These are phyloP conservation scores for Hormaphis cornu DNA, from an alignment of 1,140 invertebrate genomes.

Conservation along the genomic window DNA sequence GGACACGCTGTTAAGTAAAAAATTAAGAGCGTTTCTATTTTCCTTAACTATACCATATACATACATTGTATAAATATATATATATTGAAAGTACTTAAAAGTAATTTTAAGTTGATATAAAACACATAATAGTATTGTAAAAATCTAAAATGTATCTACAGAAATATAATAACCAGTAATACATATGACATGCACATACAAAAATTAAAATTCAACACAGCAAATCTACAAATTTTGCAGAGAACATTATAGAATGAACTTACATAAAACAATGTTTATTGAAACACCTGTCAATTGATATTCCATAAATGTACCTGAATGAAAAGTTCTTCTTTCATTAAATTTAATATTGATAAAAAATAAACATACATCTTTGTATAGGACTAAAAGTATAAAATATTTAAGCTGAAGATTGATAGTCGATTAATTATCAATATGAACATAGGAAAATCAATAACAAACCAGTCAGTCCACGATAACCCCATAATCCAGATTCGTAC, in stretches of 20 bases:
- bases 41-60: too few species aligned
- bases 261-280: constrained; percentile 21
- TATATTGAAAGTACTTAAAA: too few species aligned
- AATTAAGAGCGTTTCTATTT: too few species aligned
- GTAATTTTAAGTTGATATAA: too few species aligned
- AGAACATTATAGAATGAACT: constrained; percentile 9
- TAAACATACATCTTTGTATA: neutral
- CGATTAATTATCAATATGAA: neutral
- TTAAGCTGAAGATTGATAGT: neutral
- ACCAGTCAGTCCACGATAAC: constrained; percentile 55
- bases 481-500: constrained; percentile 53
- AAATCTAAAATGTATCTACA: too few species aligned
- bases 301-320: constrained; percentile 9
- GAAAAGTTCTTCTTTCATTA: neutral
- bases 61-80: too few species aligned
- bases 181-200: neutral
- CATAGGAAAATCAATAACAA: constrained; percentile 31
- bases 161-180: neutral
- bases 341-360: constrained; percentile 11
- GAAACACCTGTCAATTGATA: constrained; percentile 8
- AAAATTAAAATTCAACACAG: neutral
- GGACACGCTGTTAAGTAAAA: too few species aligned
- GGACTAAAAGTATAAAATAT: neutral
- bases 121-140: too few species aligned
- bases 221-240: neutral